These are phyloP conservation scores for Spondyliosoma cantharus DNA, from an alignment of 2,797 vertebrate species.

Conservation along the genomic window DNA sequence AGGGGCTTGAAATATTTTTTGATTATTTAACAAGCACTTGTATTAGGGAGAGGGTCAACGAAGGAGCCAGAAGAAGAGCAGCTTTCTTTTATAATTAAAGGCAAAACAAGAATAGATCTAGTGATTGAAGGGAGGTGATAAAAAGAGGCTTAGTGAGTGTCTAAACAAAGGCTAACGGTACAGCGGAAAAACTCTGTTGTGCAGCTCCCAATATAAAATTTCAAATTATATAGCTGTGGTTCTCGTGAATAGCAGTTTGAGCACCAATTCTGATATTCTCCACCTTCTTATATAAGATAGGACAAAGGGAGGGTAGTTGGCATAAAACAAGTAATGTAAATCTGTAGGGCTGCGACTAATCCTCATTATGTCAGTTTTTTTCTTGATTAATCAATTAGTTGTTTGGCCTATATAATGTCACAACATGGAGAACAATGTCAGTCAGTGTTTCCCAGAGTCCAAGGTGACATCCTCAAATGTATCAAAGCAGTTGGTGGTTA, in stretches of 20 bases:
- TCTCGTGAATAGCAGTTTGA: conserved; percentile 4
- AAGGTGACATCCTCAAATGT: too few species aligned
- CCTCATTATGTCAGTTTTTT: too few species aligned
- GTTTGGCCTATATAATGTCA: too few species aligned
- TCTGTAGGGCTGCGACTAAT: neutral
- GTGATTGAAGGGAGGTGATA: neutral
- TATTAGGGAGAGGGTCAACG: neutral
- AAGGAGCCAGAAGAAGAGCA: neutral
- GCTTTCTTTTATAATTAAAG: neutral
- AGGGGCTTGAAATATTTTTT: conserved; percentile 2
- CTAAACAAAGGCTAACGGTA: neutral
- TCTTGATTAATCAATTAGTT: too few species aligned
- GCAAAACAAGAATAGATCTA: neutral
- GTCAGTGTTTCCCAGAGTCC: too few species aligned
- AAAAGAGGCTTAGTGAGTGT: neutral
- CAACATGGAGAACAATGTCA: too few species aligned
- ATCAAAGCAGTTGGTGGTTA: too few species aligned
- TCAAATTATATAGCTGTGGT: neutral
- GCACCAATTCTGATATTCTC: neutral
- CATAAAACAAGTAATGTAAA: neutral
- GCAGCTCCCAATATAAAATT: neutral
- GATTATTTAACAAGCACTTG: neutral
- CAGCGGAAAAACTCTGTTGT: neutral
- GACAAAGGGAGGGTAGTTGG: neutral
- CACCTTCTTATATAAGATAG: neutral